These are phyloP conservation scores for Archaeoteleia sp. DNA, from an alignment of 2,888 invertebrate genomes.

Conservation along the genomic window DNA sequence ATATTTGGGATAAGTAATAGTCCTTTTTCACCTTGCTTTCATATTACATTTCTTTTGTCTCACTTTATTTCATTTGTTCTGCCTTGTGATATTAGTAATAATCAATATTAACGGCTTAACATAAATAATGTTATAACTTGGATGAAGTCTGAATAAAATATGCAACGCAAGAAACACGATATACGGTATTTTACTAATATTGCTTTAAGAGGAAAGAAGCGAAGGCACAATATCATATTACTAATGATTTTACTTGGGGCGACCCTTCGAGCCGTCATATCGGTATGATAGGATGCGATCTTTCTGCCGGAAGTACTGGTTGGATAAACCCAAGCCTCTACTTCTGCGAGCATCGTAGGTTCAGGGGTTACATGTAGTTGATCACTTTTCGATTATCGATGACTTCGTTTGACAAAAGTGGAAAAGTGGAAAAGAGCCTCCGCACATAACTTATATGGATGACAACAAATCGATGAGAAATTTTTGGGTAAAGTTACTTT, in stretches of 20 bases:
- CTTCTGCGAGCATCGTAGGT: constrained; percentile 40
- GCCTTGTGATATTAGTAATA: too few relatives aligned
- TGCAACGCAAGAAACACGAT: constrained; percentile 19
- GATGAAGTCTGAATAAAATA: background rate
- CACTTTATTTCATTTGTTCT: too few relatives aligned
- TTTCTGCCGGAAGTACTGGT: constrained; percentile 50
- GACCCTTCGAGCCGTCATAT: constrained; percentile 67
- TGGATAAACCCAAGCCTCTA: constrained; percentile 61
- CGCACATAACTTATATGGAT: background rate
- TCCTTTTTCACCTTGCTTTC: too few relatives aligned
- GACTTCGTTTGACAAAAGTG: constrained; percentile 66
- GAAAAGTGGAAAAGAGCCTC: constrained; percentile 46
- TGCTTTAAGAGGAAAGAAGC: constrained; percentile 28
- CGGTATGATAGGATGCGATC: constrained; percentile 63
- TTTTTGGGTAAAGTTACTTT: background rate
- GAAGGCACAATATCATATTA: constrained; percentile 65
- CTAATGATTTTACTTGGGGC: constrained; percentile 68
- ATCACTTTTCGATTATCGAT: constrained; percentile 65
- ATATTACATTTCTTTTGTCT: too few relatives aligned
- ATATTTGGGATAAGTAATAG: too few relatives aligned
- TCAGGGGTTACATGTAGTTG: constrained; percentile 63
- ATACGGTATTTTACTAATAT: constrained; percentile 24
- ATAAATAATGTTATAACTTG: too few relatives aligned
- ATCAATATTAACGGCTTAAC: too few relatives aligned
- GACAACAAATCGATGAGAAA: background rate